Base-by-base conservation (phyloP, 1,140 invertebrate genomes). In the Portunus trituberculatus region DNA sequence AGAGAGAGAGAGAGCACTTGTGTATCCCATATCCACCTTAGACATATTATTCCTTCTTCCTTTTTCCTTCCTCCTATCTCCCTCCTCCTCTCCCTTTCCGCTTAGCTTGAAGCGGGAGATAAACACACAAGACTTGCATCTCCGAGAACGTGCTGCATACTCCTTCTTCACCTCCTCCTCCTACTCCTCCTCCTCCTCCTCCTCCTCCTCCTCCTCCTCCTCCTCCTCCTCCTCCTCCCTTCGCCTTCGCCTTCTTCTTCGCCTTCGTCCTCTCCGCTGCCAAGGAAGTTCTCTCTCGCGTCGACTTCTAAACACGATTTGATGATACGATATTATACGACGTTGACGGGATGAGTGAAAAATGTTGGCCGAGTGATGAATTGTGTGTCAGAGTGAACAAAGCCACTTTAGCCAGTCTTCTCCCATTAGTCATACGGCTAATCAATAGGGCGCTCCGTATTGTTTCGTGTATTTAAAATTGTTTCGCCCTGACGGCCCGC, bases 381-480 rank as follows among this genome's bases (percentile, higher is more conserved):
- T 96, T 96, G 95, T 82, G 95, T 96, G 95, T 96, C 95, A 94
- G 93, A 96, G 93, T 94, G 95, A 96, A 96, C 95, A 96, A 96
- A 96, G 95, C 95, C 95, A 96, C 95, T 96, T 96, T 96, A 96
- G 95, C 92, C 95, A 86, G 93, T 94, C 95, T 96, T 96, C 95
- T 86, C 95, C 95, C 95, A 96, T 96, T 96, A 96, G 95, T 96
- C 95, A 96, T 96, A 96, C 88, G 93, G 92, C 95, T 94, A 96
- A 96, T 96, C 95, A 96, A 96, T 96, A 94, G 95, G 83, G 92
- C 93, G 95, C 91, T 84, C 93, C 95, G 87, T 94, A 92, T 96
- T 96, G 95, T 96, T 96, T 96, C 95, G 93, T 91, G 59, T 92
- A 92, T 96, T 96, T 96, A 94, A 94, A 96, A 96, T 96, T 94